Evolutionary conservation across 2,888 invertebrate species (phyloP), one percentile per base, ranked within the genome.

Genomic region (Phorcus lineatus): DNA sequence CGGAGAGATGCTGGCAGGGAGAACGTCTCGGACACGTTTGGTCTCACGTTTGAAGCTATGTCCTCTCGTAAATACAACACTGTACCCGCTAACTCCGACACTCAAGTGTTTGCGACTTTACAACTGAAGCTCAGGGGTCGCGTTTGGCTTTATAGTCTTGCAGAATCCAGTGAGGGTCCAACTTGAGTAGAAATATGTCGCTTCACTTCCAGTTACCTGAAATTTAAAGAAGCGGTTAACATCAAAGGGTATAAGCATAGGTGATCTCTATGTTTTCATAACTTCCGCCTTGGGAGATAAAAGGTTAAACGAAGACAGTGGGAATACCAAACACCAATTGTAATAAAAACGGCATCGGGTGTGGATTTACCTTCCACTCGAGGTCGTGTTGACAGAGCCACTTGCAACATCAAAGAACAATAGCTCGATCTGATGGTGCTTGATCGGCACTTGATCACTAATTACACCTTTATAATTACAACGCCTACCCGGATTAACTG

Each of bases 171-270:
- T 47, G 47, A 47, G 11, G 13, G 47, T 47, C 47, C 47, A 47
- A 6, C 47, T 47, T 47, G 47, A 47, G 47, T 47, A 47, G 47
- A 47, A 47, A 47, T 47, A 47, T 47, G 47, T 47, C 47, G 7
- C 78, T 70, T 70, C 78, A 24, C 78, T 70, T 53, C 47, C 47
- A 53, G 67, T 78, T 78, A 70, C 70, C 70, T 70, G 70, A 19
- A 70, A 70, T 70, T 70, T 40, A 70, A 40, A 40, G 40, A 70
- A 31, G 40, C 70, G 70, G 70, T 70, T 2, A 70, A 70, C 70
- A 70, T 70, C 40, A 70, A 70, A 70, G 40, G 47, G 36, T 19
- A 70, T 31, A 70, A 31, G 36, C 28, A 70, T n/a, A 7, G 70
- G 19, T 70, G 70, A 70, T 31, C 70, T 36, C n/a, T 13, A 70